phyloP scores from a whole-genome alignment of 2,113 vertebrate genomes.

The Zosterops hypoxanthus region DNA sequence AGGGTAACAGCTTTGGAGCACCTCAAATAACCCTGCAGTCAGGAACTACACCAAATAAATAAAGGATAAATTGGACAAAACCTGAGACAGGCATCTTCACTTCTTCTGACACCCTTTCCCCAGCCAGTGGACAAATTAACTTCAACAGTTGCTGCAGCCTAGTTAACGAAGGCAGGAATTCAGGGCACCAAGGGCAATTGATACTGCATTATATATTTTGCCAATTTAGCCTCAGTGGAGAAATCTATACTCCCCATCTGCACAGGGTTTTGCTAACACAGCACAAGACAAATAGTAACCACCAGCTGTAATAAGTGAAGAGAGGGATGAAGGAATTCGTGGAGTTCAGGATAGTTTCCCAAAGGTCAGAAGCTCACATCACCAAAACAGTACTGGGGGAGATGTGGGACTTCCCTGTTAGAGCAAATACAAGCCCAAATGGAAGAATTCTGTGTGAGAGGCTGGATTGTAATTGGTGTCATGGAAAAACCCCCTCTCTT shows the following conservation, averaged over 20 bases:
- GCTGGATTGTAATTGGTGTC: slow-evolving; percentile 13
- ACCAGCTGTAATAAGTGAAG: slow-evolving; percentile 51
- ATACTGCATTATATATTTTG: slow-evolving; percentile 60
- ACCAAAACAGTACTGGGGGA: not conserved
- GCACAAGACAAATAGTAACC: slow-evolving; percentile 58
- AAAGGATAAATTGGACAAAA: slow-evolving; percentile 33
- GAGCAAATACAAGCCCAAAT: slow-evolving; percentile 18
- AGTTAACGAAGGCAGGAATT: slow-evolving; percentile 39
- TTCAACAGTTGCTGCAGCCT: slow-evolving; percentile 21
- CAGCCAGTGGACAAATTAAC: not conserved
- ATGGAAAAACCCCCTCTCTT: not conserved
- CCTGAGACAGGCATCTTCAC: not conserved
- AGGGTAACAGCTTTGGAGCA: not conserved
- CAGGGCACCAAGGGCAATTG: slow-evolving; percentile 53
- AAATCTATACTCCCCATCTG: slow-evolving; percentile 62
- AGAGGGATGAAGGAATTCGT: slow-evolving; percentile 50
- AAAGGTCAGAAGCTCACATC: slow-evolving; percentile 53
- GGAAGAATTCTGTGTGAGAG: slow-evolving; percentile 35
- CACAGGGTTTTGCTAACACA: slow-evolving; percentile 54
- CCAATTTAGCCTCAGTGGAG: slow-evolving; percentile 61
- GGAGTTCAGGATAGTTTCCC: slow-evolving; percentile 46
- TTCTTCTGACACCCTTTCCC: not conserved
- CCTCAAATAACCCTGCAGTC: not conserved
- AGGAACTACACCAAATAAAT: slow-evolving; percentile 7
- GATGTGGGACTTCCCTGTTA: slow-evolving; percentile 24